A percentile compares a stretch with the other conserved stretches of the same genome.
Conservation (phyloP, 2,888 invertebrate species). For the Danaus chrysippus region DNA sequence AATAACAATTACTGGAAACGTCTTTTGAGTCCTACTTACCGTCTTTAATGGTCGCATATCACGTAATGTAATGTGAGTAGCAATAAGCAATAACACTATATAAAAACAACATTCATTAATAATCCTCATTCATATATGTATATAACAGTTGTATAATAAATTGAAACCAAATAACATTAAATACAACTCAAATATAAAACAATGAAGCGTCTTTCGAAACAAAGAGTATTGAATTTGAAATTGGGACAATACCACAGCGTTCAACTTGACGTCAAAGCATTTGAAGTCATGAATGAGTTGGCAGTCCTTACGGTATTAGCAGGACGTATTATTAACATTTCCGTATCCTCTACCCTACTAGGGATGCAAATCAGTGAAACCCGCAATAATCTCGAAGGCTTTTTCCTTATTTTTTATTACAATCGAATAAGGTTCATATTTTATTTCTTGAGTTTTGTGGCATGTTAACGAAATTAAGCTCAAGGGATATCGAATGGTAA, state of each 20-base stretch:
- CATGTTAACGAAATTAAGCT: constrained; percentile 30
- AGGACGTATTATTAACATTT: not conserved
- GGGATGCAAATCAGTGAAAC: constrained; percentile 33
- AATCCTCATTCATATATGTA: no score
- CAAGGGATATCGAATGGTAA: constrained; percentile 15
- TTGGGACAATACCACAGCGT: not conserved
- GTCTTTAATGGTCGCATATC: no score
- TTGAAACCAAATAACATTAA: no score
- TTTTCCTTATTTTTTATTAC: constrained; percentile 30
- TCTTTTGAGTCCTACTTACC: no score
- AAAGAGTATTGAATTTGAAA: not conserved
- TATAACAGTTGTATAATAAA: no score
- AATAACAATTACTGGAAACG: no score
- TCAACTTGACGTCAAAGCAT: constrained; percentile 6
- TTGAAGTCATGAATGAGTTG: constrained; percentile 14
- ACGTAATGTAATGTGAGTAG: no score
- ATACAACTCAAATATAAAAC: no score
- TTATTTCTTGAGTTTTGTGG: constrained; percentile 28
- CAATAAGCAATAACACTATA: no score
- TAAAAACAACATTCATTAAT: no score
- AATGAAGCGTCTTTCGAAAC: not conserved
- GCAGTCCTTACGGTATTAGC: not conserved
- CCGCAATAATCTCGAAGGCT: constrained; percentile 21
- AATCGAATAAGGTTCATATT: constrained; percentile 33
- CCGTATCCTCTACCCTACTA: constrained; percentile 3